Base-by-base conservation (phyloP, 2,113 vertebrate species). In the Eira barbara region DNA sequence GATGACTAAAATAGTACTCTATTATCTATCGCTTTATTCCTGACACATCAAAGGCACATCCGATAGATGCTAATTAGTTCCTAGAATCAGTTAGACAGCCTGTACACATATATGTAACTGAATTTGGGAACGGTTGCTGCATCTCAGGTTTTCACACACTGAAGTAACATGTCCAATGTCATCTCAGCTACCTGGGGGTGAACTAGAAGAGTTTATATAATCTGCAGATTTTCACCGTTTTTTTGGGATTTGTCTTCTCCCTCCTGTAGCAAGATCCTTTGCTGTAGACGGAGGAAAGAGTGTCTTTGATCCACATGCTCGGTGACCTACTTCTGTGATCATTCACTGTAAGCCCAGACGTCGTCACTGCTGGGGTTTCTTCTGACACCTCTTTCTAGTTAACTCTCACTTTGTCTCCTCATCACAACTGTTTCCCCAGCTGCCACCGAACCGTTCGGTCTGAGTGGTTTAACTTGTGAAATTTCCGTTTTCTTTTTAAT, bases 311-410 rank as follows among this genome's bases (percentile, higher is more conserved):
- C 31, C n/a, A 82, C 20, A 65, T 20, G 25, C 27, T 49, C 47
- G 39, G 4, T 21, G 52, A 52, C 71, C 88, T 82, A 86, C 85
- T 93, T 95, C 78, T 87, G 42, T 42, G 80, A 78, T 61, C 49
- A 49, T 74, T 91, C 65, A 78, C 69, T 61, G 61, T 47, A 27
- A 47, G 45, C 31, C 65, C 82, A 92, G 92, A 42, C 23, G 36
- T 71, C 52, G 14, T 52, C 36, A 7, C 45, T 89, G 73, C 73
- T 93, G 89, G 36, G 11, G 69, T 93, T 94, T 89, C 76, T 65
- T 89, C 61, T 97, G 71, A 69, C 73, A 86, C 59, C 78, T 97
- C 93, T 91, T 93, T 89, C 89, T 88, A 93, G 85, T 85, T 85
- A 97, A 84, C 55, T 97, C 93, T 96, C 93, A 97, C 78, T 89